These are phyloP conservation scores for Kryptolebias ocellatus DNA, from an alignment of 2,797 vertebrate species.

Conservation along the genomic window DNA sequence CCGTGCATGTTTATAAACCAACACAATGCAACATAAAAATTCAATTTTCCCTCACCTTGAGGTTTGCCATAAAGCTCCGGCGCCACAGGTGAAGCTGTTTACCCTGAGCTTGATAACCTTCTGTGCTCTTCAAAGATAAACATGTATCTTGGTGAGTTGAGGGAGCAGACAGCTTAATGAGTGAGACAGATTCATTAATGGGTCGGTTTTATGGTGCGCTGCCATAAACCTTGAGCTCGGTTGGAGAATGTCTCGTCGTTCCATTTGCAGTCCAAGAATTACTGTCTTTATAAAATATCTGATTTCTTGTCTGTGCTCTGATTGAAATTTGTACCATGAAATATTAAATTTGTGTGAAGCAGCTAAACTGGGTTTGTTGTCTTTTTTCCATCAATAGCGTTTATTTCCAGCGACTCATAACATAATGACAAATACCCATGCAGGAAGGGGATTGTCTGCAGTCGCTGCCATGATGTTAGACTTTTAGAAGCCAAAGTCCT, in stretches of 20 bases:
- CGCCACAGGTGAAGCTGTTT: constrained; percentile 36
- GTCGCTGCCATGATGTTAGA: no score
- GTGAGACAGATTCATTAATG: constrained; percentile 28
- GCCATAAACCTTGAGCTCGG: constrained; percentile 30
- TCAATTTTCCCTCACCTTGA: constrained; percentile 62
- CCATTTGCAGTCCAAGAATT: background rate
- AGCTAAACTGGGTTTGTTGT: no score
- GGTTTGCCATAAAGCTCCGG: constrained; percentile 29
- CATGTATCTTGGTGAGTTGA: constrained; percentile 35
- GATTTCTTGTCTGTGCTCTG: background rate
- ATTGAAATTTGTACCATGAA: no score
- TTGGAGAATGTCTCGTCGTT: background rate
- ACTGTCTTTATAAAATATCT: background rate
- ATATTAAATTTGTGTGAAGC: background rate
- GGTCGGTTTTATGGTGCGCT: constrained; percentile 22
- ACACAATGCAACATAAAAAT: constrained; percentile 33
- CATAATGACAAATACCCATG: no score
- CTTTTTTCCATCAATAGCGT: no score
- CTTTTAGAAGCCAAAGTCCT: no score
- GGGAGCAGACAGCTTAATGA: constrained; percentile 41
- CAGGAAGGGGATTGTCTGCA: no score
- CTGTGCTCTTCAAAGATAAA: constrained; percentile 45
- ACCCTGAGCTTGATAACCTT: constrained; percentile 41
- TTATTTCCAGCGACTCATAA: no score
- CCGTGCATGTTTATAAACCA: constrained; percentile 21